Conservation (phyloP, 2,797 vertebrate genomes). For the Macropus fuliginosus region DNA sequence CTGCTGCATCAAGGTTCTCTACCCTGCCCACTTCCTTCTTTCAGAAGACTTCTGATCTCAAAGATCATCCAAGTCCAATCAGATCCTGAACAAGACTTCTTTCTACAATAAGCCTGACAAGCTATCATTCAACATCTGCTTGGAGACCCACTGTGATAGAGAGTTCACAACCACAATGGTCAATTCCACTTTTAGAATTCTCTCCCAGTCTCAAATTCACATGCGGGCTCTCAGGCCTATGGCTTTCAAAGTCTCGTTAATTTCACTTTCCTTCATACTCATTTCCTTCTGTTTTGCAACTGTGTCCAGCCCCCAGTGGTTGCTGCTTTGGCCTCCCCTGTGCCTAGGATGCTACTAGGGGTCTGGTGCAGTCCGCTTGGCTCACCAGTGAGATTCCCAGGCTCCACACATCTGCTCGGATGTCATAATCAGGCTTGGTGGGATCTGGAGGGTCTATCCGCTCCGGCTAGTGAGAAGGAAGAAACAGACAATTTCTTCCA, state of each 20-base stretch:
- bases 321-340: not conserved
- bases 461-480: slow-evolving; percentile 88
- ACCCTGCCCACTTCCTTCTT: not conserved
- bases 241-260: not conserved
- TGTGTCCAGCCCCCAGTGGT: no score
- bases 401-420: slow-evolving; percentile 97
- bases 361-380: not conserved
- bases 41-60: not conserved
- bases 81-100: not conserved
- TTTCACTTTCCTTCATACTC: not conserved
- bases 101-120: not conserved
- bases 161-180: not conserved
- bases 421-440: slow-evolving; percentile 97
- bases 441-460: slow-evolving; percentile 97
- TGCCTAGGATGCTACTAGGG: fast-evolving
- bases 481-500: not conserved
- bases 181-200: not conserved
- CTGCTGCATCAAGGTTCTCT: not conserved
- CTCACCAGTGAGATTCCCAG: slow-evolving; percentile 96
- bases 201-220: not conserved
- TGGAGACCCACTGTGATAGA: not conserved
- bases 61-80: not conserved
- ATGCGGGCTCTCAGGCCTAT: not conserved
- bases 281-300: not conserved
- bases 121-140: not conserved